A percentile compares a stretch with the other conserved stretches of the same genome.
Conservation (phyloP, 2,797 vertebrate species). For the Apogon hyalosoma region DNA sequence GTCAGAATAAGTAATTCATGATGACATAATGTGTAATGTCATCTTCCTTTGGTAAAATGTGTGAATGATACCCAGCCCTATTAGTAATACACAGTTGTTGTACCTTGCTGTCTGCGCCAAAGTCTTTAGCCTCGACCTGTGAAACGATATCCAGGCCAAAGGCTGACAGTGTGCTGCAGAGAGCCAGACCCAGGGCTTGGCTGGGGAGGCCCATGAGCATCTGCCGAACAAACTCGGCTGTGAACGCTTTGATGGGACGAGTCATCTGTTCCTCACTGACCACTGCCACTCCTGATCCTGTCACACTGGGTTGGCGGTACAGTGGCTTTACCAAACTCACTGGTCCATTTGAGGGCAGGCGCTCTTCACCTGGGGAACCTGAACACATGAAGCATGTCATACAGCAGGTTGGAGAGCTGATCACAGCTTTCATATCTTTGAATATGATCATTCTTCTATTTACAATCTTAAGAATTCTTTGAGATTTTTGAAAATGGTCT, state of each 20-base stretch:
- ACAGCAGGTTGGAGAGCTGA: neutral
- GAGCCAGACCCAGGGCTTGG: slow-evolving; percentile 91
- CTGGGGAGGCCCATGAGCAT: slow-evolving; percentile 96
- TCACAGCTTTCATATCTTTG: too few species aligned
- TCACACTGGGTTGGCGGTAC: slow-evolving; percentile 85
- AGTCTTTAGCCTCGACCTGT: slow-evolving; percentile 97
- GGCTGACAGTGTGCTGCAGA: slow-evolving; percentile 95
- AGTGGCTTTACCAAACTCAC: slow-evolving; percentile 90
- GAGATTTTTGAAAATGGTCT: too few species aligned
- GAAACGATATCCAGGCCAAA: slow-evolving; percentile 93
- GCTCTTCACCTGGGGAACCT: slow-evolving; percentile 86
- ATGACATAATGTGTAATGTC: too few species aligned
- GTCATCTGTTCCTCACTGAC: slow-evolving; percentile 98
- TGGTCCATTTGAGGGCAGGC: slow-evolving; percentile 90
- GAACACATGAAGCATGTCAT: neutral
- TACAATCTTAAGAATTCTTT: too few species aligned
- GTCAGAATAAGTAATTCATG: too few species aligned
- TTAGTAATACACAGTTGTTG: neutral
- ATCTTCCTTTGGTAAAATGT: too few species aligned
- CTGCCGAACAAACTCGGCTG: slow-evolving; percentile 95
- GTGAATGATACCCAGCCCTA: neutral
- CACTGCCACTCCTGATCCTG: slow-evolving; percentile 81
- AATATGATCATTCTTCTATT: too few species aligned
- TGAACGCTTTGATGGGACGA: slow-evolving; percentile 96
- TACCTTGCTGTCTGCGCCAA: slow-evolving; percentile 93